These are phyloP conservation scores for Uropsilus gracilis DNA, from an alignment of 2,113 vertebrate species.

Conservation along the genomic window DNA sequence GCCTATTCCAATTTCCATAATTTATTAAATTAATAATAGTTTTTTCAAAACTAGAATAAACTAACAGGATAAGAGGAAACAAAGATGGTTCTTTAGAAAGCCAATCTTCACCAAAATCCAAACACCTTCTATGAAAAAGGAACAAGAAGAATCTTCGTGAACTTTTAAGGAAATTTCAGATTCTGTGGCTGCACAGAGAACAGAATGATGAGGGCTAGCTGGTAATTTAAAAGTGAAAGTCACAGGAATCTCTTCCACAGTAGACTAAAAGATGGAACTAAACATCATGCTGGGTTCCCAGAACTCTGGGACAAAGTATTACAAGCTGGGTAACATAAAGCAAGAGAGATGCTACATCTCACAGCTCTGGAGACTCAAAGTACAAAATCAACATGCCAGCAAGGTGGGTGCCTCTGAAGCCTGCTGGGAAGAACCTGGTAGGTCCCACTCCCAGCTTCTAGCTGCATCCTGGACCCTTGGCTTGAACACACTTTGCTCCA, in stretches of 20 bases:
- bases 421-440: too few species aligned
- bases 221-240: background rate
- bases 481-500: rapidly evolving
- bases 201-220: background rate
- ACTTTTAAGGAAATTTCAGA: background rate
- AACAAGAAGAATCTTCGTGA: background rate
- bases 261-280: background rate
- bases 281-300: too few species aligned
- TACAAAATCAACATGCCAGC: too few species aligned
- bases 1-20: background rate
- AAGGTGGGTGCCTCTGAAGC: too few species aligned
- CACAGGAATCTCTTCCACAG: background rate
- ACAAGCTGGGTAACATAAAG: too few species aligned
- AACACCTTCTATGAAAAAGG: background rate
- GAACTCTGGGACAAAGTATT: background rate
- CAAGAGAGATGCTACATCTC: too few species aligned
- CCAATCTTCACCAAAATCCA: background rate
- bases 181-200: background rate
- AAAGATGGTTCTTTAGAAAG: too few species aligned
- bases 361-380: too few species aligned
- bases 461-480: background rate
- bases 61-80: too few species aligned
- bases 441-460: background rate
- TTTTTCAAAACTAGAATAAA: background rate
- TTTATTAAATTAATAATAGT: background rate